Conservation (phyloP, 2,888 invertebrate species). For the Noctua pronuba region DNA sequence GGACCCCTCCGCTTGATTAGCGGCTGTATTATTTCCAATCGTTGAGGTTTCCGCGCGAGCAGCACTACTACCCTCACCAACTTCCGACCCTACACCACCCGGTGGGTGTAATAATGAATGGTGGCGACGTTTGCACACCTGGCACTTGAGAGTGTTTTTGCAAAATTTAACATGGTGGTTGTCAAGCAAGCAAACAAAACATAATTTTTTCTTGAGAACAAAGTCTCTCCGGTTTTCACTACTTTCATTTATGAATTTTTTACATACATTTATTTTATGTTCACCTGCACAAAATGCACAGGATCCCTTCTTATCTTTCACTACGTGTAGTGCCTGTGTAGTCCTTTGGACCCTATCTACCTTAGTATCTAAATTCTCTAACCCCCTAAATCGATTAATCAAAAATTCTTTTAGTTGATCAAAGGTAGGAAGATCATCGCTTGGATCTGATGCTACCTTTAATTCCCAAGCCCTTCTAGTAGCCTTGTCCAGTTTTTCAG, state of each 20-base stretch:
- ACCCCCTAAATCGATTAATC: not conserved
- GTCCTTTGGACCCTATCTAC: not conserved
- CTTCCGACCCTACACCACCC: constrained; percentile 7
- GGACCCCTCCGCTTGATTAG: constrained; percentile 14
- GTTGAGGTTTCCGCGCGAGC: not conserved
- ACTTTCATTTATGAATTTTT: not conserved
- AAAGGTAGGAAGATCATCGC: constrained; percentile 1
- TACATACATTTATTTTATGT: not conserved
- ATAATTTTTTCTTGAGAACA: constrained; percentile 39
- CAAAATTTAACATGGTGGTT: constrained; percentile 52
- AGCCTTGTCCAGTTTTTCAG: not conserved
- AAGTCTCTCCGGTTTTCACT: not conserved
- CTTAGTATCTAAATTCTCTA: not conserved
- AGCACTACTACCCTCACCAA: constrained; percentile 12
- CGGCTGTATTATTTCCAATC: not conserved
- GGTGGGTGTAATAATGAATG: constrained; percentile 28
- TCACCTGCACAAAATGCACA: not conserved
- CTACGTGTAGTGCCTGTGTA: not conserved
- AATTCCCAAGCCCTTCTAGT: constrained; percentile 1
- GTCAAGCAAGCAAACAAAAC: constrained; percentile 62
- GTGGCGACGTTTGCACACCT: constrained; percentile 14
- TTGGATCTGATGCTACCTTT: not conserved
- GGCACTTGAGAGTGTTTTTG: not conserved
- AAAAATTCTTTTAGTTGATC: not conserved
- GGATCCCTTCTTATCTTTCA: too few species aligned